Conservation (phyloP, 2,113 vertebrate genomes). For the Gasterosteus nipponicus region DNA sequence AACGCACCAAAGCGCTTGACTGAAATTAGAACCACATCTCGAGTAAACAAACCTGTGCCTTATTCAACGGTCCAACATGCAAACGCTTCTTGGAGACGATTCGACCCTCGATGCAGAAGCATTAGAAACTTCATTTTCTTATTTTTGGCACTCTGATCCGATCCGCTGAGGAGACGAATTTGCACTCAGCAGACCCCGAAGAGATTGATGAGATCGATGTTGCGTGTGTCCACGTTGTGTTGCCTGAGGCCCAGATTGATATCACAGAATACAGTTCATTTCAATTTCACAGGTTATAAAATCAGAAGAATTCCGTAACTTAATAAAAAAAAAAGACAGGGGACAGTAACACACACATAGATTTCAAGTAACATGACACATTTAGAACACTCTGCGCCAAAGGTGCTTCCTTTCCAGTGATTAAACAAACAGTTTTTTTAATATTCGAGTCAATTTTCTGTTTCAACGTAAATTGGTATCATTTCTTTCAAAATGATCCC, state of each 20-base stretch:
- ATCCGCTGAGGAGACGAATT: slow-evolving; percentile 33
- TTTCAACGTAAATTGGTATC: slow-evolving; percentile 8
- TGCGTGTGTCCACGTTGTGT: not conserved
- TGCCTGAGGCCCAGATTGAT: not conserved
- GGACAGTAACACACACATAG: slow-evolving; percentile 3
- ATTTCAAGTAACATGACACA: slow-evolving; percentile 47
- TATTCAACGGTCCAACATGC: slow-evolving; percentile 13
- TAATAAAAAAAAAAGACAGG: slow-evolving; percentile 11
- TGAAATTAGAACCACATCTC: not conserved
- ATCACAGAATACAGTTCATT: slow-evolving; percentile 18
- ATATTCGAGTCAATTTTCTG: not conserved
- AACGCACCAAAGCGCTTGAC: slow-evolving; percentile 6
- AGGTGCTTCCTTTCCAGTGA: slow-evolving; percentile 28
- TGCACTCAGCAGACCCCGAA: slow-evolving; percentile 11
- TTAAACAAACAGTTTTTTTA: not conserved
- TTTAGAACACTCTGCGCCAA: slow-evolving; percentile 11
- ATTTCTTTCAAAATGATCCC: slow-evolving; percentile 15
- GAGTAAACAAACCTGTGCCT: not conserved
- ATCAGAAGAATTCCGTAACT: not conserved
- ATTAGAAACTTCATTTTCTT: slow-evolving; percentile 21
- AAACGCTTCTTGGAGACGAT: not conserved
- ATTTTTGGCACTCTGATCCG: slow-evolving; percentile 40
- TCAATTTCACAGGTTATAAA: slow-evolving; percentile 30
- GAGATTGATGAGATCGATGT: slow-evolving; percentile 7
- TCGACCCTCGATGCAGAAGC: slow-evolving; percentile 21